Conservation (phyloP, 2,797 vertebrate species). For the Aeoliscus strigatus region DNA sequence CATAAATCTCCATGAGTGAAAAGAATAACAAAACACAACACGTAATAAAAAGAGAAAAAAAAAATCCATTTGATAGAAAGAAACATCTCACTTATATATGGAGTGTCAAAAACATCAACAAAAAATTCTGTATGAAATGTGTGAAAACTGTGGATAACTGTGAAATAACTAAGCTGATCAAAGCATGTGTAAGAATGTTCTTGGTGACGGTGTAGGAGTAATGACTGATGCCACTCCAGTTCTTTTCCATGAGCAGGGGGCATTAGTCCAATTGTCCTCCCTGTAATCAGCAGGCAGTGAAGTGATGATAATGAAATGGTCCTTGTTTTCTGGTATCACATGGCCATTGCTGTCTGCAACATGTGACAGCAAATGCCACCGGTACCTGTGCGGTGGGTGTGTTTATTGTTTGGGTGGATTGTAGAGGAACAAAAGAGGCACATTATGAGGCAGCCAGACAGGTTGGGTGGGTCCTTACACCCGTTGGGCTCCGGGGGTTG, state of each 20-base stretch:
- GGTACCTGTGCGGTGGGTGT: constrained; percentile 8
- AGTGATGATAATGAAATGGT: constrained; percentile 22
- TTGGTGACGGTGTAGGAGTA: constrained; percentile 30
- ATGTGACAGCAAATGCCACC: constrained; percentile 9
- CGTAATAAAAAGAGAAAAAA: constrained; percentile 32
- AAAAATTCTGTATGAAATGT: constrained; percentile 49
- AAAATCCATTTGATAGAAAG: constrained; percentile 15
- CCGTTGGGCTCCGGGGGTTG: constrained; percentile 47
- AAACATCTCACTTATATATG: constrained; percentile 6
- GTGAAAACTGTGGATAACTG: too few species aligned
- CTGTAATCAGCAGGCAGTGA: constrained; percentile 25
- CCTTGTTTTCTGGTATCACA: constrained; percentile 7
- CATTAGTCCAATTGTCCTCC: constrained; percentile 43
- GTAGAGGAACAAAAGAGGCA: constrained; percentile 60
- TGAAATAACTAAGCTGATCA: constrained; percentile 20
- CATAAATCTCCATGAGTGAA: constrained; percentile 37
- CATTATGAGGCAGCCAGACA: constrained; percentile 56
- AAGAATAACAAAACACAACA: constrained; percentile 38
- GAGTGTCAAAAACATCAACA: constrained; percentile 23
- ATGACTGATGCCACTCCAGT: constrained; percentile 13
- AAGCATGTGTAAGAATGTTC: constrained; percentile 28
- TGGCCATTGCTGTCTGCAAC: constrained; percentile 18
- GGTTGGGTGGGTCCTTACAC: constrained; percentile 56
- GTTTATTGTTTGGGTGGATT: constrained; percentile 27
- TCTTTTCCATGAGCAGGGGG: constrained; percentile 26